Evolutionary conservation across 2,797 vertebrate species (phyloP), one percentile per base, ranked within the genome.

Genomic region (Knipowitschia caucasica): DNA sequence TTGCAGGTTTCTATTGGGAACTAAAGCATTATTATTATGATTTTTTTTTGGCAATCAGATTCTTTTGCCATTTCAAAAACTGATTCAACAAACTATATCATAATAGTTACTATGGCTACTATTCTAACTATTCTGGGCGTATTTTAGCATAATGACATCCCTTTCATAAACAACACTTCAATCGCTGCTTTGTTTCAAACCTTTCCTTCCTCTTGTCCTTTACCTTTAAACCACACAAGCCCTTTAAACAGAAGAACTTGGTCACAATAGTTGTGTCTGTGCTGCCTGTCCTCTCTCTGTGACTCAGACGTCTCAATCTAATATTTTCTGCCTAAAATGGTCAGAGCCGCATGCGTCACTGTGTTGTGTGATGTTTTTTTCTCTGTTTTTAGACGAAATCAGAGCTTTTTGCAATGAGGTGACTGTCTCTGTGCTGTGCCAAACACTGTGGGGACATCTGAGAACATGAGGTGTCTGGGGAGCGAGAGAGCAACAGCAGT

Each of bases 301-400:
- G 65, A 77, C 67, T 80, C 71, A 74, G 11, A 26, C 55, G 59
- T 68, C 64, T 26, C 53, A 65, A 59, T 64, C 11, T 18, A 58
- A 0, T 52, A 24, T 47, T 26, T 40, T n/a, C 24, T 46, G 17
- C 30, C 51, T 59, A 38, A 2, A 18, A 10, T 20, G 50, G 34
- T 27, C 5, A 52, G 17, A 18, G 9, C 50, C 18, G n/a, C 29
- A 12, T 45, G 24, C 44, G 15, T 47, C 44, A 35, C 50, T 60
- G 15, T 52, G 27, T 54, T 63, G 23, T 7, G 7, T 47, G 1
- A 38, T 27, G 17, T 35, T 59, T 34, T 59, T 35, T 73, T 44
- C 53, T 35, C 53, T 35, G 15, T 67, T 73, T 76, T 40, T 33
- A 81, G 80, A 47, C 24, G 0, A 29, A 33, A 40, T 26, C 1